phyloP scores from a whole-genome alignment of 2,113 vertebrate species.

The Hyperoodon ampullatus region DNA sequence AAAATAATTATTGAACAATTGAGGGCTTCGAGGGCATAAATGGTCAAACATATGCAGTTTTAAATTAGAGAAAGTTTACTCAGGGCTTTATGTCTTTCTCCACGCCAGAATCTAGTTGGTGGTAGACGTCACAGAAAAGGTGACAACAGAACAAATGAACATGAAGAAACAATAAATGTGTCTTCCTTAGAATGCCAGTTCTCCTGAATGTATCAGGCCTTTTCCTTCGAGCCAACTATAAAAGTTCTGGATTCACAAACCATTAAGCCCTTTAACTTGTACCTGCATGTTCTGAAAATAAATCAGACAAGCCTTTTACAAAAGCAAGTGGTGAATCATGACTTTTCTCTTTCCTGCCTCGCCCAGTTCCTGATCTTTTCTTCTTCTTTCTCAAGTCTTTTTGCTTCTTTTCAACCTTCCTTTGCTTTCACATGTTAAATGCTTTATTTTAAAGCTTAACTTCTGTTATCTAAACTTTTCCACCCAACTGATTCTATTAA shows the following conservation, averaged over 20 bases:
- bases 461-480: background rate
- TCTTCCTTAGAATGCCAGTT: background rate
- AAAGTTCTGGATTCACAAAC: background rate
- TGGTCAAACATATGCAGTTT: background rate
- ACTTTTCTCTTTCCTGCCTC: background rate
- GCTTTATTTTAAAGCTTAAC: background rate
- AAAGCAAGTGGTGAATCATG: background rate
- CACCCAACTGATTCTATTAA: background rate
- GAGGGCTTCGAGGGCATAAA: background rate
- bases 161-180: background rate
- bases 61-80: background rate
- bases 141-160: background rate
- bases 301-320: background rate
- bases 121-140: background rate
- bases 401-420: background rate
- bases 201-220: background rate
- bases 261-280: background rate
- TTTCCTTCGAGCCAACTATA: background rate
- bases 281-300: background rate
- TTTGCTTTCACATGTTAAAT: background rate
- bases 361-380: background rate
- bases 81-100: background rate
- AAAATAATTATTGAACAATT: background rate
- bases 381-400: background rate
- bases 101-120: background rate